Base-by-base conservation (phyloP, 2,888 invertebrate genomes). In the Conomelus anceps region DNA sequence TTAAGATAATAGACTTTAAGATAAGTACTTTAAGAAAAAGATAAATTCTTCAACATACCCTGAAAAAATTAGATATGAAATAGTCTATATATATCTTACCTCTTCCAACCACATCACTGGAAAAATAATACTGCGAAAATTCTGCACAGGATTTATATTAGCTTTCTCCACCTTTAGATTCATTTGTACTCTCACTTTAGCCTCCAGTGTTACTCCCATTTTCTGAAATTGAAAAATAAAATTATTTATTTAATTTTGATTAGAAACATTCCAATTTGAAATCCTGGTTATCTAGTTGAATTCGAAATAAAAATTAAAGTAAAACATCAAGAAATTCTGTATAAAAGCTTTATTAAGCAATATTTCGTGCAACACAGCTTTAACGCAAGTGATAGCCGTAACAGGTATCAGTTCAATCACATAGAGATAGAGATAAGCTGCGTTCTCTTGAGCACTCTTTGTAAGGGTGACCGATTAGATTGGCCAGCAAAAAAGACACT, bases 31-130 rank as follows among this genome's bases (percentile, higher is more conserved):
- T n/a, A n/a, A n/a, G n/a, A n/a, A n/a, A n/a, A n/a, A n/a, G n/a
- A n/a, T n/a, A n/a, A n/a, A n/a, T n/a, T n/a, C n/a, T n/a, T 20
- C 20, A 87, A n/a, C 17, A 17, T 13, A 34, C 11, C 13, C n/a
- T 24, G 17, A 22, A n/a, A 88, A 17, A 88, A n/a, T 85, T 85
- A 11, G 22, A 9, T 0, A 9, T 26, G 11, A 86, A n/a, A 86
- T n/a, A n/a, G n/a, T n/a, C n/a, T n/a, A n/a, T n/a, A 23, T n/a
- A 23, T 29, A 22, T 9, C 92, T 93, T 92, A 96, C 96, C 95
- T 98, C 98, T 93, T 98, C 97, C 1, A 97, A 92, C 98, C 98
- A 98, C 96, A 98, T 97, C 84, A 98, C 95, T 0, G 98, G 98
- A 92, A 97, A 97, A 9, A 97, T 94, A 88, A 97, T 97, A 92